Evolutionary conservation across 2,113 vertebrate species (phyloP).

Genomic region (Brachypteracias leptosomus): DNA sequence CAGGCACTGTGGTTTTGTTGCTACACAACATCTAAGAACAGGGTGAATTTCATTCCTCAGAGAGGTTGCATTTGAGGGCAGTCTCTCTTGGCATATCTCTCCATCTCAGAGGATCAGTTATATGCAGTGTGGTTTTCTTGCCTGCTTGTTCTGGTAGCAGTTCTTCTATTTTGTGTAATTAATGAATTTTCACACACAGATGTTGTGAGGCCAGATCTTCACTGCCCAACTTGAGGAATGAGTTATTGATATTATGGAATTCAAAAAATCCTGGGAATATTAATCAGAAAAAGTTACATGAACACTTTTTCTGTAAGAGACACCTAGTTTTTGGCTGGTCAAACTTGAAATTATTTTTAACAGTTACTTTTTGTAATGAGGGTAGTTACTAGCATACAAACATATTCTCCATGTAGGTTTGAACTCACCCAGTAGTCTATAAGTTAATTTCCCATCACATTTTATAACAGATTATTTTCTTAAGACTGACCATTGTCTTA

Average conservation of each 20-base stretch:
- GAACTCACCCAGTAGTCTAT: neutral
- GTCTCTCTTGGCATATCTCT: neutral
- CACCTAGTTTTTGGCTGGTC: neutral
- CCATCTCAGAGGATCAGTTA: neutral
- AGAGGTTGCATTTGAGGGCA: neutral
- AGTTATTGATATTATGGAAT: neutral
- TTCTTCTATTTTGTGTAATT: neutral
- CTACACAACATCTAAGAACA: neutral
- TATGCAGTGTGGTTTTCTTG: neutral
- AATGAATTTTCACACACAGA: neutral
- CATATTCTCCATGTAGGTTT: neutral
- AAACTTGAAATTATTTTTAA: neutral
- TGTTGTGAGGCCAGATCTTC: neutral
- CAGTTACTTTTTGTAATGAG: neutral
- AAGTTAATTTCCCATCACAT: neutral
- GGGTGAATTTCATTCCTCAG: neutral
- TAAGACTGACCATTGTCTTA: neutral
- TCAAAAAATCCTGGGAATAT: neutral
- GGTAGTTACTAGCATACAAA: neutral
- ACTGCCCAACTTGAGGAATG: neutral
- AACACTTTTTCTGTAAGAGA: neutral
- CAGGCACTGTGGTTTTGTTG: neutral
- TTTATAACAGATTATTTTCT: neutral
- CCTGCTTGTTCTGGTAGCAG: neutral
- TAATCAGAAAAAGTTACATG: neutral